Base-by-base conservation (phyloP, 2,113 vertebrate species). In the Delphinus delphis region DNA sequence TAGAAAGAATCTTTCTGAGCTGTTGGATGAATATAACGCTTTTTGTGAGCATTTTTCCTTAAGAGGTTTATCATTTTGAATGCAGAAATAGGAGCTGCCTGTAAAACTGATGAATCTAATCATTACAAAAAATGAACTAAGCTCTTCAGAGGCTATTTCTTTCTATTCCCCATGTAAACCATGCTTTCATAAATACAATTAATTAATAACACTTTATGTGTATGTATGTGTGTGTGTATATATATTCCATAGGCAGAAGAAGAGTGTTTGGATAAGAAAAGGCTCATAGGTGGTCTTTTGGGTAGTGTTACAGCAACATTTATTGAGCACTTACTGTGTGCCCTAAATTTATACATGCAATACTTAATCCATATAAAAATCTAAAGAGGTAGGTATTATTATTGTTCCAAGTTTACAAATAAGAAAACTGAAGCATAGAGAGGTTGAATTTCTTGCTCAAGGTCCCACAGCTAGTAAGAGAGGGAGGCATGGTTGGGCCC, bases 41-140 rank as follows among this genome's bases (percentile, higher is more conserved):
- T 94, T 85, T 60, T 58, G 3, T 81, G 31, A 92, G 20, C 33
- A 71, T 94, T 93, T 95, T 88, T 88, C 95, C 87, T 92, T 79
- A 95, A 87, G 67, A 84, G 17, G 44, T 58, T 94, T 96, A 85
- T 93, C 12, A 83, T 85, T 97, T 92, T 90, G 94, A 96, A 95
- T 88, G 47, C 18, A 79, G 68, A 93, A 92, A 79, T 82, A 71
- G 68, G 68, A 92, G 41, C 58, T 96, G n/a, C n/a, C 90, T 84
- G 8, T 89, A 92, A 92, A 93, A 97, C 1, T 47, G 70, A 94
- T 93, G 31, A 74, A 60, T 92, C 88, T 73, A 88, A 84, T 80
- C 84, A 92, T 25, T 77, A 82, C 3, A 36, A 33, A 86, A 93
- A 93, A 91, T 88, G 47, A 95, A 94, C 82, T 70, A 62, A 94